These are phyloP conservation scores for Odontesthes bonariensis DNA, from an alignment of 2,113 vertebrate genomes.

Conservation along the genomic window DNA sequence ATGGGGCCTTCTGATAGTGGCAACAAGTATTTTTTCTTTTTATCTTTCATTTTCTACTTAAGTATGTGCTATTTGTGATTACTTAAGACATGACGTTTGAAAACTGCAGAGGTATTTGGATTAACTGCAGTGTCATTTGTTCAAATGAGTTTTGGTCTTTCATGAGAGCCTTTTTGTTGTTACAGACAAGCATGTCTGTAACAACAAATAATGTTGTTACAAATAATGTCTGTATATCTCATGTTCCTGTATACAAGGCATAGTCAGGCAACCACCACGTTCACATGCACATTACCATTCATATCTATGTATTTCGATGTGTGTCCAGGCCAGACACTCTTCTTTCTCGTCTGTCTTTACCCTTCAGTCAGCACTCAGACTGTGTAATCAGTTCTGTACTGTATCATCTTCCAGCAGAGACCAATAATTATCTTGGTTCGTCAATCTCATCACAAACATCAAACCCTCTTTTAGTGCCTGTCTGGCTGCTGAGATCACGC, in stretches of 20 bases:
- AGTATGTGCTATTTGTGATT: no score
- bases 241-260: conserved; percentile 57
- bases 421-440: conserved; percentile 51
- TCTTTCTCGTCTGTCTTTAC: conserved; percentile 16
- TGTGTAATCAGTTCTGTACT: conserved; percentile 34
- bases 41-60: no score
- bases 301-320: not conserved
- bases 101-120: no score
- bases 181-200: no score
- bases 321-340: conserved; percentile 9
- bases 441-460: conserved; percentile 48
- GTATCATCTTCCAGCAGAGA: conserved; percentile 44
- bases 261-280: conserved; percentile 1
- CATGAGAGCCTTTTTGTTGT: no score
- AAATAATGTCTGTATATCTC: no score
- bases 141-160: no score
- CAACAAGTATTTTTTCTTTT: no score
- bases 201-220: no score
- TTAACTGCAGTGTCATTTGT: no score
- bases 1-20: no score
- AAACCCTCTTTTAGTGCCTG: conserved; percentile 49
- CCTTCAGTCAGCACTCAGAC: conserved; percentile 23
- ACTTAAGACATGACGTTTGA: no score
- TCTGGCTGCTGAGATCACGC: conserved; percentile 39
- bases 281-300: not conserved